Evolutionary conservation across 2,888 invertebrate species (phyloP).

Genomic region (Hypercompe scribonia): DNA sequence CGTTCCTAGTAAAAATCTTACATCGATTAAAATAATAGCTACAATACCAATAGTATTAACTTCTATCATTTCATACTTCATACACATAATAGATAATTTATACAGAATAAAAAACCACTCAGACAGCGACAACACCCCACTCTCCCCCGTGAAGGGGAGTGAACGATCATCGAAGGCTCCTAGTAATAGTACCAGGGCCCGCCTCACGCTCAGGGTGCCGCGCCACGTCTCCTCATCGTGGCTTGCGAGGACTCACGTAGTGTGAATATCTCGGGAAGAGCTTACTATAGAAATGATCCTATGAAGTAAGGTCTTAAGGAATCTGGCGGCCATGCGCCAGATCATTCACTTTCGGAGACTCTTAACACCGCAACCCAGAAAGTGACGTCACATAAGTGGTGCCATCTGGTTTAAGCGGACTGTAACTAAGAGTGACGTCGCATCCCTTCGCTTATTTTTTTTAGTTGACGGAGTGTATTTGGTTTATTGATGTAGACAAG

Average conservation of each 20-base stretch:
- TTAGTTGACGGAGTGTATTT: too few relatives aligned
- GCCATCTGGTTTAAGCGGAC: conserved; percentile 31
- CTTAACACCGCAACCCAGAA: conserved; percentile 26
- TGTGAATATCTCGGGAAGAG: conserved; percentile 59
- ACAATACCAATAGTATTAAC: too few relatives aligned
- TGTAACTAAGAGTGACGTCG: neutral
- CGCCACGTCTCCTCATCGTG: conserved; percentile 62
- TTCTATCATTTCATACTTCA: too few relatives aligned
- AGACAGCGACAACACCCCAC: conserved; percentile 38
- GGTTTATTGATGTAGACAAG: too few relatives aligned
- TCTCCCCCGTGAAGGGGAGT: conserved; percentile 39
- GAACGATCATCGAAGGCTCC: conserved; percentile 63
- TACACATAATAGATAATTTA: too few relatives aligned
- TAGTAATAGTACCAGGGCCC: conserved; percentile 40
- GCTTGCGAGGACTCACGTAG: conserved; percentile 49
- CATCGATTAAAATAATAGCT: too few relatives aligned
- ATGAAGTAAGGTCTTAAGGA: conserved; percentile 55
- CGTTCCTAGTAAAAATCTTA: too few relatives aligned
- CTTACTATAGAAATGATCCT: conserved; percentile 64
- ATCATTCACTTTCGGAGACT: conserved; percentile 29
- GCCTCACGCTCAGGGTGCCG: conserved; percentile 56
- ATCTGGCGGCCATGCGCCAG: neutral
- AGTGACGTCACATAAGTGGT: conserved; percentile 20
- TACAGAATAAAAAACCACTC: conserved; percentile 48
- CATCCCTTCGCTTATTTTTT: too few relatives aligned